phyloP scores from a whole-genome alignment of 53 echinoderm and acorn worm species.

The Patiria pectinifera region DNA sequence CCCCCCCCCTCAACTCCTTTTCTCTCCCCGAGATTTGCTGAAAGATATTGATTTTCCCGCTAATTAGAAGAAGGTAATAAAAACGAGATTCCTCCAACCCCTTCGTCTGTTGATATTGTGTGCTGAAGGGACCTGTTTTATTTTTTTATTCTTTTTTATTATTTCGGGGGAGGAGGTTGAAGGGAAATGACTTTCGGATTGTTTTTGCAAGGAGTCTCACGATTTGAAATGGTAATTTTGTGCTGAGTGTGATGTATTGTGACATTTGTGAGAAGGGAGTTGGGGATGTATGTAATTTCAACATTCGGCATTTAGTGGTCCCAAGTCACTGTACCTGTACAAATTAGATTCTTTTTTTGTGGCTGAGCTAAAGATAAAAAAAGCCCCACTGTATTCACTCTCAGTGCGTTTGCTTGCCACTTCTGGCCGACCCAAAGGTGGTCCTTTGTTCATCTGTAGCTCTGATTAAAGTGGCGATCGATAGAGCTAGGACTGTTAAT shows the following conservation, averaged over 20 bases:
- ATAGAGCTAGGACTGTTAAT: conserved; percentile 54
- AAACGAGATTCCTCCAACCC: conserved; percentile 60
- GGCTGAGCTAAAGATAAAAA: background rate
- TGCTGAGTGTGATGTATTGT: background rate
- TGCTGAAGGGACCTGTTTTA: conserved; percentile 9
- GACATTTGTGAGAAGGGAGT: background rate
- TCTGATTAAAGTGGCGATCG: conserved; percentile 59
- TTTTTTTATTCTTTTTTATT: conserved; percentile 1
- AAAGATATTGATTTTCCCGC: conserved; percentile 97
- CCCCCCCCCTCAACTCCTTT: background rate
- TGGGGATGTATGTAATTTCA: background rate
- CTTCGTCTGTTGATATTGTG: conserved; percentile 34
- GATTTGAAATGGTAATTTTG: conserved; percentile 35
- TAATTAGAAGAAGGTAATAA: conserved; percentile 96
- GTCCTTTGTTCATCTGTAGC: conserved; percentile 52
- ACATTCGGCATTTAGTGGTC: background rate
- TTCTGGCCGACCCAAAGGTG: conserved; percentile 21
- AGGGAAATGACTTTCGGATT: conserved; percentile 49
- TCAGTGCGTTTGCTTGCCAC: background rate
- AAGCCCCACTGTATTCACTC: background rate
- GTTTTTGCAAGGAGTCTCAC: conserved; percentile 52
- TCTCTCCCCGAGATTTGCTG: conserved; percentile 88
- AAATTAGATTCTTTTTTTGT: background rate
- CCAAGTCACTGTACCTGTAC: background rate
- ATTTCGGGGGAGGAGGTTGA: background rate